These are phyloP conservation scores for Tenthredo notha DNA, from an alignment of 2,888 invertebrate genomes.

Conservation along the genomic window DNA sequence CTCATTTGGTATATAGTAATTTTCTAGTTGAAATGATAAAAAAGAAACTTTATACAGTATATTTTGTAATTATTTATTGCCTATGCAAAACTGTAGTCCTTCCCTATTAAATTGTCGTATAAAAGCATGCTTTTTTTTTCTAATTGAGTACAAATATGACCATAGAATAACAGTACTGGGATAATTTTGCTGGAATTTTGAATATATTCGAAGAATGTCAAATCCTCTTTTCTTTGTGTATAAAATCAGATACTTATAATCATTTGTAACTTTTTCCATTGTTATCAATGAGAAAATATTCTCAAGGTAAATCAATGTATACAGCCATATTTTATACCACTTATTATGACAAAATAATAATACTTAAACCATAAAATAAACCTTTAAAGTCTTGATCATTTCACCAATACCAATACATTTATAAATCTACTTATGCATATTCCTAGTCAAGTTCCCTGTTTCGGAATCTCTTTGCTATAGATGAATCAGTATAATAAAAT, in stretches of 20 bases:
- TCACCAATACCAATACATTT: not conserved
- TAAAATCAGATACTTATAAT: not conserved
- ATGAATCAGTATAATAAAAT: not conserved
- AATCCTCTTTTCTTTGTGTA: not conserved
- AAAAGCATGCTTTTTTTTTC: not conserved
- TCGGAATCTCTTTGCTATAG: not conserved
- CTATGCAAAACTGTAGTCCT: not conserved
- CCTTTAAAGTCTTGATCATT: not conserved
- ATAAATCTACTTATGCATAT: not conserved
- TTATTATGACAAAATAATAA: not conserved
- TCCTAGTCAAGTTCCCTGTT: not conserved
- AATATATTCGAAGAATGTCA: not conserved
- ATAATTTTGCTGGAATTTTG: not conserved
- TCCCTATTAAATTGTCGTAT: not conserved
- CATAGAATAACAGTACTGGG: not conserved
- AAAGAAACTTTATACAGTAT: slow-evolving; percentile 25
- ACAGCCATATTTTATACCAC: not conserved
- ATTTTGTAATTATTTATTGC: slow-evolving; percentile 27
- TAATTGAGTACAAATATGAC: not conserved
- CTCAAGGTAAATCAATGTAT: not conserved
- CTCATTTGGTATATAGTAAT: slow-evolving; percentile 13
- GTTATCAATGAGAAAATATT: not conserved
- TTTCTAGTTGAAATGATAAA: slow-evolving; percentile 24
- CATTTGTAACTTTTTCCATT: not conserved
- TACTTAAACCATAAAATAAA: not conserved